These are phyloP conservation scores for Corythornis cristatus DNA, from an alignment of 2,113 vertebrate genomes.

Conservation along the genomic window DNA sequence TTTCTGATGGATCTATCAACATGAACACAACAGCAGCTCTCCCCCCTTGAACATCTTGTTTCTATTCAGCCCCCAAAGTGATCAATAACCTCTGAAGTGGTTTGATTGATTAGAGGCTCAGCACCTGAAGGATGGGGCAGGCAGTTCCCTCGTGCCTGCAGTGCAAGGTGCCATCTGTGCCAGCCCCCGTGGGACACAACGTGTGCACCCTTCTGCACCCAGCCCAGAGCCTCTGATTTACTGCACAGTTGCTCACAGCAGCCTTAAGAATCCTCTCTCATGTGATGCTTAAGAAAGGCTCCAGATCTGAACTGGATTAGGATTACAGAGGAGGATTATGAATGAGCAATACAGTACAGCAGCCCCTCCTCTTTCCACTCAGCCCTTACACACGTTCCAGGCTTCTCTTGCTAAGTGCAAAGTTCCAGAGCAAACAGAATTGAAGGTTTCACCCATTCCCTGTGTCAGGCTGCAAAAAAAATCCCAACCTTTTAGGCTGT, in stretches of 20 bases:
- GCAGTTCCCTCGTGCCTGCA: neutral
- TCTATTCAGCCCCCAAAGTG: neutral
- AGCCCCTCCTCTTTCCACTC: neutral
- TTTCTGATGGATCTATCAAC: neutral
- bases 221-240: neutral
- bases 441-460: neutral
- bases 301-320: constrained; percentile 41
- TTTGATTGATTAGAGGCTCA: neutral
- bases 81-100: neutral
- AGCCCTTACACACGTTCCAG: neutral
- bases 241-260: neutral
- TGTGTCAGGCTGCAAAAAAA: neutral
- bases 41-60: neutral
- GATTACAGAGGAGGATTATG: constrained; percentile 28
- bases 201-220: neutral
- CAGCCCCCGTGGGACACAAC: fast-evolving
- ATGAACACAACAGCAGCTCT: neutral
- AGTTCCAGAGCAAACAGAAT: neutral
- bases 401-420: neutral
- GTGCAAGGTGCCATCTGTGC: neutral
- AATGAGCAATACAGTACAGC: neutral
- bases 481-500: neutral
- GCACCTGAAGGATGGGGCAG: neutral
- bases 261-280: constrained; percentile 7
- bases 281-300: constrained; percentile 33